Evolutionary conservation across 2,113 vertebrate genomes (phyloP), one percentile per base, ranked within the genome.

Genomic region (Colius striatus): DNA sequence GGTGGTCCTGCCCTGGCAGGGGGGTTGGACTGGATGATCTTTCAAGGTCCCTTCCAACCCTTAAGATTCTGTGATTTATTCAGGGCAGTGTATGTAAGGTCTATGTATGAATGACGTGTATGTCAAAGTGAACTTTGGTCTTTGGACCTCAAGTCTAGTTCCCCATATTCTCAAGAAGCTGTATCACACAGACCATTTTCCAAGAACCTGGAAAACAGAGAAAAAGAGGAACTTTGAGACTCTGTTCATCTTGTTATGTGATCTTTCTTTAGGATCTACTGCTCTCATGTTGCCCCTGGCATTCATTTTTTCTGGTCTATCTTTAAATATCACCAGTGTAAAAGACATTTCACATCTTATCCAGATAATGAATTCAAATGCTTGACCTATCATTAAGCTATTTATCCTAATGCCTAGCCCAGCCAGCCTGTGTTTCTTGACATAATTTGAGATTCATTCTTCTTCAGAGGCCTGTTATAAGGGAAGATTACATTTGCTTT

Each of bases 191-290:
- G 21, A 58, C 1, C 1, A 1, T 70, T 89, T 79, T 29, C 61
- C 13, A 19, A 48, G n/a, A 65, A 73, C 29, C 32, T 45, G 21
- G 13, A 48, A 88, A 85, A 86, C 0, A 45, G 29, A 47, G 21
- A 32, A 66, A 84, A 65, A 72, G 34, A 55, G 17, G 38, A 61
- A 68, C 75, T 73, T 83, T 32, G 54, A 79, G 45, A 58, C 21
- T 45, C 11, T 41, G 14, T 17, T 80, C 5, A 1, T 51, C 13
- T 60, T 71, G 27, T 51, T 48, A 67, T 0, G 2, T 0, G 1
- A 5, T 57, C 10, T 54, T 89, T 54, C 0, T 2, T 22, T 13
- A 67, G 50, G 26, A 51, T 61, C 51, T 62, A 7, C 20, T 13
- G 5, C 22, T 60, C n/a, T 80, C 21, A 2, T 12, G 10, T 36